phyloP scores from a whole-genome alignment of 2,888 invertebrate species.

The Tetranychus truncatus region DNA sequence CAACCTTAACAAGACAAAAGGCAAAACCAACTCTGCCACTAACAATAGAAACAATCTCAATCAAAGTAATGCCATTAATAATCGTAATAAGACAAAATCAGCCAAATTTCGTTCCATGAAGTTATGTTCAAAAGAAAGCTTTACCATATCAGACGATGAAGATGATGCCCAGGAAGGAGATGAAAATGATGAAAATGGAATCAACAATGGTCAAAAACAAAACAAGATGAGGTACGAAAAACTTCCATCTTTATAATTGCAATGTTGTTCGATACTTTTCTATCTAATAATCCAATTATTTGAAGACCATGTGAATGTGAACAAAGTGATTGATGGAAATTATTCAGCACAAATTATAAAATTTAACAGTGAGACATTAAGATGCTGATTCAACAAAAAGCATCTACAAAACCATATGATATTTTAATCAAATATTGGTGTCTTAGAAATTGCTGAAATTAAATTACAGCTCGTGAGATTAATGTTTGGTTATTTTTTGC shows the following conservation, averaged over 20 bases:
- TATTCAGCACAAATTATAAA: no score
- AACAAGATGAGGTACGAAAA: conserved; percentile 2
- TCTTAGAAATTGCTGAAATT: no score
- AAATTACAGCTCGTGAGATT: no score
- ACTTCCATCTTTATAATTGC: neutral
- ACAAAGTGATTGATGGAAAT: no score
- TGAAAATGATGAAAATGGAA: conserved; percentile 13
- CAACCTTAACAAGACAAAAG: neutral
- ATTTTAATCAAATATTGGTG: no score
- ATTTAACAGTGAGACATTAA: no score
- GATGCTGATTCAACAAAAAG: no score
- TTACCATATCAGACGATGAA: conserved; percentile 24
- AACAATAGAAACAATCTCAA: neutral
- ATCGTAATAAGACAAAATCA: conserved; percentile 6
- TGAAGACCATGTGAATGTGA: no score
- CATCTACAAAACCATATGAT: no score
- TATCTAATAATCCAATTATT: no score
- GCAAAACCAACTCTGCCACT: neutral
- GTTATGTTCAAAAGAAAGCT: conserved; percentile 24
- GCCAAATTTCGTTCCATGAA: conserved; percentile 25
- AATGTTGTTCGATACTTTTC: neutral
- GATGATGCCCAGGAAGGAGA: conserved; percentile 21
- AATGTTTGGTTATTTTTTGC: no score
- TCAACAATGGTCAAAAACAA: neutral
- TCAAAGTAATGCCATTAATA: conserved; percentile 1